These are phyloP conservation scores for Hirtodrosophila cameraria DNA, from an alignment of 2,888 invertebrate genomes.

Conservation along the genomic window DNA sequence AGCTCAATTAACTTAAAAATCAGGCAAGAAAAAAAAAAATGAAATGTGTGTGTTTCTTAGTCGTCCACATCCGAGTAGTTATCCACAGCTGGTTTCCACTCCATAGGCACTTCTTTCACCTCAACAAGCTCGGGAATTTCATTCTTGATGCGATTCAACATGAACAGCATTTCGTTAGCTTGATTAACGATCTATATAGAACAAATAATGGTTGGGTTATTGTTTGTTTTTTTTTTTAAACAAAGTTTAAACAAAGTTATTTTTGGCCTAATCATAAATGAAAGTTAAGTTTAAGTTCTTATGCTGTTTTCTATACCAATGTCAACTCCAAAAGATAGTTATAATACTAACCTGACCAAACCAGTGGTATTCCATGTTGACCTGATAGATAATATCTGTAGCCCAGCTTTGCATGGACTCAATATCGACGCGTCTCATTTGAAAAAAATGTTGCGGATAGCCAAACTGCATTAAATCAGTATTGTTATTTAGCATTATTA, in stretches of 20 bases:
- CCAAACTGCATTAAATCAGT: conserved; percentile 1
- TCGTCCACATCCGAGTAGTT: conserved; percentile 21
- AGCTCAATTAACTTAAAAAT: no score
- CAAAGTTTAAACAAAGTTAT: no score
- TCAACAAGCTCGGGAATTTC: conserved; percentile 3
- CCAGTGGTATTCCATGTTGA: neutral
- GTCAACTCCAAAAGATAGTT: no score
- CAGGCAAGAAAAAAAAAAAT: no score
- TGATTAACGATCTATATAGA: neutral
- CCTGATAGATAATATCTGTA: neutral
- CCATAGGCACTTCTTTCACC: neutral
- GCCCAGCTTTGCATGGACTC: conserved; percentile 22
- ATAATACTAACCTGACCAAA: neutral
- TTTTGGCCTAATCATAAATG: no score
- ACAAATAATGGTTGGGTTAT: neutral
- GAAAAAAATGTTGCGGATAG: conserved; percentile 36
- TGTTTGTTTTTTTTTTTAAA: no score
- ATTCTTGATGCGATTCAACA: neutral
- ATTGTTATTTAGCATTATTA: conserved; percentile 8
- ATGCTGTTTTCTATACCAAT: no score
- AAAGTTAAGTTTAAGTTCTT: no score
- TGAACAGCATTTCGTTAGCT: neutral
- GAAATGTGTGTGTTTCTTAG: neutral
- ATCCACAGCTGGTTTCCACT: neutral
- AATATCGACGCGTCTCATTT: neutral